A percentile compares a stretch with the other conserved stretches of the same genome.
Conservation (phyloP, 1,140 invertebrate genomes). For the Eciton burchellii region DNA sequence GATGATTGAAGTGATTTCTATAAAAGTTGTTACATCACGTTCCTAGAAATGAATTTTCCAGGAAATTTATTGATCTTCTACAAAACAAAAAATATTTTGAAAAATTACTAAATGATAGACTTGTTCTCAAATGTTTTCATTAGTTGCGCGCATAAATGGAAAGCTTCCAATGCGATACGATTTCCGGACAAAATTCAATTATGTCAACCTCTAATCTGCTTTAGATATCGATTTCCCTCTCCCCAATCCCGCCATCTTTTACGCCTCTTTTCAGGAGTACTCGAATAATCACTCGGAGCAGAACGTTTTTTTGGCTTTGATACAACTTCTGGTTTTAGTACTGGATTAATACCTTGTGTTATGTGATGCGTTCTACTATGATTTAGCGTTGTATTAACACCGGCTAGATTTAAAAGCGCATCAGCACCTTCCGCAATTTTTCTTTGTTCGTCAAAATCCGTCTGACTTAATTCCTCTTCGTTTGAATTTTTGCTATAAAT, state of each 20-base stretch:
- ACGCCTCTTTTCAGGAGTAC: slow-evolving; percentile 78
- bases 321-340: slow-evolving; percentile 65
- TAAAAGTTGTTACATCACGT: slow-evolving; percentile 21
- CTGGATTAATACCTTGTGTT: slow-evolving; percentile 62
- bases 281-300: slow-evolving; percentile 77
- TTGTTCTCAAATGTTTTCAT: neutral
- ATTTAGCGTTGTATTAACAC: slow-evolving; percentile 84
- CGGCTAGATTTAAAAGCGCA: slow-evolving; percentile 91
- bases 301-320: slow-evolving; percentile 78
- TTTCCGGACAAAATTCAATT: slow-evolving; percentile 40
- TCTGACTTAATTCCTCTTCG: slow-evolving; percentile 70
- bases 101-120: slow-evolving; percentile 5
- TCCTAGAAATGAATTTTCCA: slow-evolving; percentile 19
- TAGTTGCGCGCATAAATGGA: slow-evolving; percentile 29
- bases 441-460: slow-evolving; percentile 90
- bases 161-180: slow-evolving; percentile 33
- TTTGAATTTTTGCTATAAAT: slow-evolving; percentile 74
- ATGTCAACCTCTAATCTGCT: slow-evolving; percentile 81
- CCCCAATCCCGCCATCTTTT: slow-evolving; percentile 81
- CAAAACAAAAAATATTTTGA: slow-evolving; percentile 11
- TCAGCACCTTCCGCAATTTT: slow-evolving; percentile 93
- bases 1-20: neutral
- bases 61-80: slow-evolving; percentile 26
- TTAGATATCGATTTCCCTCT: slow-evolving; percentile 80
- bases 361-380: slow-evolving; percentile 72